phyloP scores from a whole-genome alignment of 64 coral and sea anemone species.

The Montipora cactus region DNA sequence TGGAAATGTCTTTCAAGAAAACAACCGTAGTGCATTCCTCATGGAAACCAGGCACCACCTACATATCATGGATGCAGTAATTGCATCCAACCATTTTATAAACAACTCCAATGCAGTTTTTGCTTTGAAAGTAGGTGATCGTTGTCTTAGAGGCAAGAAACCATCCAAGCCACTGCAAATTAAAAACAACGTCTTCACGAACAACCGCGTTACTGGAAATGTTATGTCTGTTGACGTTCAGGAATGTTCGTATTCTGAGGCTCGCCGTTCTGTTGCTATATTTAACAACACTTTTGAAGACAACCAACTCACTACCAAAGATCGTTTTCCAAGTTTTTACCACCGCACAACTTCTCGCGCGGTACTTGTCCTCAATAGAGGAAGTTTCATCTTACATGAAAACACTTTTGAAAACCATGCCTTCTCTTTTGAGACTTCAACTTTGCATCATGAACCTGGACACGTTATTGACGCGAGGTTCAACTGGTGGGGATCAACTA shows the following conservation, averaged over 20 bases:
- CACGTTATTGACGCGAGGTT: slow-evolving; percentile 41
- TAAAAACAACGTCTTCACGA: slow-evolving; percentile 25
- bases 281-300: slow-evolving; percentile 47
- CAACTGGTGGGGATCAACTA: slow-evolving; percentile 77
- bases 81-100: slow-evolving; percentile 57
- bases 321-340: slow-evolving; percentile 50
- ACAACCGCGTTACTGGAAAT: slow-evolving; percentile 40
- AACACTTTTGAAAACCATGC: slow-evolving; percentile 56
- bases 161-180: slow-evolving; percentile 23
- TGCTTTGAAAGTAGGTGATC: slow-evolving; percentile 1
- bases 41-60: background rate
- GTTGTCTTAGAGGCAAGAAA: background rate
- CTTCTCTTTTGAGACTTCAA: slow-evolving; percentile 41
- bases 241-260: background rate
- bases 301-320: slow-evolving; percentile 22
- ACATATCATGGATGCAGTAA: background rate
- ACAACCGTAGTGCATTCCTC: slow-evolving; percentile 44
- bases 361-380: slow-evolving; percentile 63
- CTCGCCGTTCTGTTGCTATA: background rate
- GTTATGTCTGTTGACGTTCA: slow-evolving; percentile 66
- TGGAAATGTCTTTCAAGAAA: slow-evolving; percentile 51
- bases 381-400: slow-evolving; percentile 51
- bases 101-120: slow-evolving; percentile 52
- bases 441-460: slow-evolving; percentile 37
- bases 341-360: slow-evolving; percentile 38